Conservation (phyloP, 1,140 invertebrate genomes). For the Drosophila arawakana region DNA sequence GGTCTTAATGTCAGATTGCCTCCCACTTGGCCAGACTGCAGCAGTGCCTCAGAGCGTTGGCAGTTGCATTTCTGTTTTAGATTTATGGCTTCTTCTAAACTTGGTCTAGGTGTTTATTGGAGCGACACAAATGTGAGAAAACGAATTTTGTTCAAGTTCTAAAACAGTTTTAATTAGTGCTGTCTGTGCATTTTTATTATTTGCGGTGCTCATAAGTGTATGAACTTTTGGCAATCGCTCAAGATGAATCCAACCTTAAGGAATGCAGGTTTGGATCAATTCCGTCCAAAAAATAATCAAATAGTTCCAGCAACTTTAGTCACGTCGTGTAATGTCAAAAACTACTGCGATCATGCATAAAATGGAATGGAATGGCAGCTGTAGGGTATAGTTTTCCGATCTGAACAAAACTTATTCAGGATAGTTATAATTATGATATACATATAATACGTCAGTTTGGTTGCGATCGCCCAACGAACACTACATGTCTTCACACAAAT, state of each 20-base stretch:
- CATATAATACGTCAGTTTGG: no score
- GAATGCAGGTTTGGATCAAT: not conserved
- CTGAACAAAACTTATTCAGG: no score
- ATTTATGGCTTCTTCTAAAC: constrained; percentile 57
- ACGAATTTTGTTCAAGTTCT: constrained; percentile 37
- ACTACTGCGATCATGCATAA: no score
- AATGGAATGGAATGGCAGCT: no score
- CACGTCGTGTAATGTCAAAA: no score
- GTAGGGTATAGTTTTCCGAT: no score
- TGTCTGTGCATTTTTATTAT: constrained; percentile 12
- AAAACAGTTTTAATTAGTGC: constrained; percentile 34
- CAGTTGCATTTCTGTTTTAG: constrained; percentile 61
- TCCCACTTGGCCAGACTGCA: constrained; percentile 62
- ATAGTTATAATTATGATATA: no score
- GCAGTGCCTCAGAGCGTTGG: constrained; percentile 56
- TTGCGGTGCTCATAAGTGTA: not conserved
- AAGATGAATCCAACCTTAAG: constrained; percentile 4
- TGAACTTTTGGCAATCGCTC: constrained; percentile 51
- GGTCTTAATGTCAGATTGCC: not conserved
- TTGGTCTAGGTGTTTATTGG: constrained; percentile 74
- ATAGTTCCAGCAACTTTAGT: not conserved
- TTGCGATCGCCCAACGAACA: no score
- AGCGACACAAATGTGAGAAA: constrained; percentile 69
- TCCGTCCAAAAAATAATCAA: not conserved
- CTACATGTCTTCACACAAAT: no score